Conservation (phyloP, 2,797 vertebrate species). For the Clarias fuscus region DNA sequence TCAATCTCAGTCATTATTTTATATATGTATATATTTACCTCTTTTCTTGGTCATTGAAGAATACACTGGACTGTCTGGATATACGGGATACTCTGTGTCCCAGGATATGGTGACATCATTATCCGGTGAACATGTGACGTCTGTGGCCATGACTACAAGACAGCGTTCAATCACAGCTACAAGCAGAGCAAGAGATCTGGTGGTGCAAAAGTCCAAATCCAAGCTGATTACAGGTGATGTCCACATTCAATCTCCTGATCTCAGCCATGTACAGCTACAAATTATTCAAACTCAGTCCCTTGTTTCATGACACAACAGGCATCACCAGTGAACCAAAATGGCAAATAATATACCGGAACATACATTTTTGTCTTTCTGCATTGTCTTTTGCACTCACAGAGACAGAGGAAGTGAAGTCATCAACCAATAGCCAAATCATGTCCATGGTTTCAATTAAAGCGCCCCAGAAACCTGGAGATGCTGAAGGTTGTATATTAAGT, state of each 20-base stretch:
- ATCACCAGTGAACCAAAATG: not conserved
- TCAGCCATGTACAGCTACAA: conserved; percentile 8
- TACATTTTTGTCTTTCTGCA: not conserved
- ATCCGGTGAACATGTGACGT: conserved; percentile 47
- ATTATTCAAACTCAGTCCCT: conserved; percentile 9
- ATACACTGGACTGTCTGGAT: conserved; percentile 36
- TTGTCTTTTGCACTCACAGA: not conserved
- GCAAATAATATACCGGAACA: not conserved
- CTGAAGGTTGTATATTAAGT: conserved; percentile 7
- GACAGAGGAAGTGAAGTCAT: conserved; percentile 1
- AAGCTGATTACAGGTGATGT: conserved; percentile 1
- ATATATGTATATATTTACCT: not conserved
- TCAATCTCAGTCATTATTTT: not conserved
- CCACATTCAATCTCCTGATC: not conserved
- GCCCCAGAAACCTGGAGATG: conserved; percentile 6
- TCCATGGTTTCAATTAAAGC: not conserved
- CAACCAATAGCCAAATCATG: conserved; percentile 1
- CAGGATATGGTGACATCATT: conserved; percentile 25
- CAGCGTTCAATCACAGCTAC: conserved; percentile 64
- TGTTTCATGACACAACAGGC: not conserved
- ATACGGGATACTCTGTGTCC: conserved; percentile 14
- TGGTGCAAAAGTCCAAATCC: conserved; percentile 28
- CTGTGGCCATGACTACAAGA: conserved; percentile 40
- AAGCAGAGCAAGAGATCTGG: conserved; percentile 51
- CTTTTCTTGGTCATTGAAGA: not conserved